Evolutionary conservation across 1,140 invertebrate species (phyloP), one percentile per base, ranked within the genome.

Genomic region (Homalodisca vitripennis): DNA sequence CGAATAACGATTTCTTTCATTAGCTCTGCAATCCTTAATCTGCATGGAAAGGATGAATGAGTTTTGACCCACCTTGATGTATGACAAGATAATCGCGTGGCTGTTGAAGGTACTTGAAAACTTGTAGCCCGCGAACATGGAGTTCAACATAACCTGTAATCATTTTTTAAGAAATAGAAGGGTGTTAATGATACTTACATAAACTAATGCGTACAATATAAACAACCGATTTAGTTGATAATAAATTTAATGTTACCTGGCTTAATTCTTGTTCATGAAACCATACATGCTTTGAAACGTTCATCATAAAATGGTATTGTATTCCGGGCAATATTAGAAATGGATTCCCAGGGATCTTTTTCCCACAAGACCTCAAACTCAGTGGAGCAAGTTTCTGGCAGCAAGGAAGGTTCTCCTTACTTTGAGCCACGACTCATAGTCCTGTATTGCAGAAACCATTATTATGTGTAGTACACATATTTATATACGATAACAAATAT

Each of bases 241-340:
- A n/a, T n/a, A n/a, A n/a, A 10, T 48, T 13, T 3, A 6, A n/a
- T n/a, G n/a, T 32, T 78, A 85, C 85, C 78, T 88, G 86, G 76
- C 85, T 87, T 26, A 87, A 84, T 72, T 86, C 76, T 72, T 87
- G n/a, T n/a, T n/a, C n/a, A n/a, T 87, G 76, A 85, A 87, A 24
- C 86, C 86, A 77, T 86, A 87, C 74, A n/a, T 87, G 85, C 69
- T n/a, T 84, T 82, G 74, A 88, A 88, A 46, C 86, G 74, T 75
- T 87, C 86, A 73, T 88, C 86, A 77, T 86, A 87, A 27, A 80
- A 75, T 13, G 86, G 86, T 2, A 81, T 79, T 34, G 75, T 75
- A 67, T 82, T 84, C 3, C 77, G 72, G 27, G 78, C 75, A 68
- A 88, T 85, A 76, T 83, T n/a, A n/a, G n/a, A 87, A 75, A 87